Percentiles rank a stretch among this genome's conserved stretches.
Conservation (phyloP, 2,888 invertebrate genomes). For the Phorcus lineatus region DNA sequence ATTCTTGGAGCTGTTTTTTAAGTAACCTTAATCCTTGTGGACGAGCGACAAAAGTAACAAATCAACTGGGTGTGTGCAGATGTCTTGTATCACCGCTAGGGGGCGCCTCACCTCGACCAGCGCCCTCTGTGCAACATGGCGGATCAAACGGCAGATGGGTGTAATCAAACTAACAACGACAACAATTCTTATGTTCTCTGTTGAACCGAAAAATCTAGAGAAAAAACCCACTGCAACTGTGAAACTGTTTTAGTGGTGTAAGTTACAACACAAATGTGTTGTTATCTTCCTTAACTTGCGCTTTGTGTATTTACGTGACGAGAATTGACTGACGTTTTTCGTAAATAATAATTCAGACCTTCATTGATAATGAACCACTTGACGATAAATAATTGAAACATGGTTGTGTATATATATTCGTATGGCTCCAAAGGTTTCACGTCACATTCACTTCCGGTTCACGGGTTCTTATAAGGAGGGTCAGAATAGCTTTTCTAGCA, state of each 20-base stretch:
- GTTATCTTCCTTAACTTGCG: background rate
- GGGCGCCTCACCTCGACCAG: background rate
- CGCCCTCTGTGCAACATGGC: slow-evolving; percentile 1
- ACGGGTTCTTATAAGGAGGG: background rate
- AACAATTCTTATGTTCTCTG: background rate
- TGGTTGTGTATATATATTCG: too few species aligned
- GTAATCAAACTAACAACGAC: background rate
- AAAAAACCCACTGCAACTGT: background rate
- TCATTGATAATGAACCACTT: too few species aligned
- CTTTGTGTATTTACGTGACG: background rate
- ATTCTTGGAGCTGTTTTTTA: background rate
- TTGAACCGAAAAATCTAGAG: too few species aligned
- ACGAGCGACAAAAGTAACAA: background rate
- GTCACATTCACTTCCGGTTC: too few species aligned
- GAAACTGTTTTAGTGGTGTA: background rate
- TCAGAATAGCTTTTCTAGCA: background rate
- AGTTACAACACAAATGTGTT: background rate
- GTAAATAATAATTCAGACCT: too few species aligned
- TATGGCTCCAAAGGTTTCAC: too few species aligned
- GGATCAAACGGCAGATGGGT: slow-evolving; percentile 2
- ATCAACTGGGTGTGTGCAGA: background rate
- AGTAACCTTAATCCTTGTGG: background rate
- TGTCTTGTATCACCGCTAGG: slow-evolving; percentile 1
- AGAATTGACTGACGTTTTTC: too few species aligned
- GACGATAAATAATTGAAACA: too few species aligned